Conservation (phyloP, 1,140 invertebrate genomes). For the Hesperophylax magnus region DNA sequence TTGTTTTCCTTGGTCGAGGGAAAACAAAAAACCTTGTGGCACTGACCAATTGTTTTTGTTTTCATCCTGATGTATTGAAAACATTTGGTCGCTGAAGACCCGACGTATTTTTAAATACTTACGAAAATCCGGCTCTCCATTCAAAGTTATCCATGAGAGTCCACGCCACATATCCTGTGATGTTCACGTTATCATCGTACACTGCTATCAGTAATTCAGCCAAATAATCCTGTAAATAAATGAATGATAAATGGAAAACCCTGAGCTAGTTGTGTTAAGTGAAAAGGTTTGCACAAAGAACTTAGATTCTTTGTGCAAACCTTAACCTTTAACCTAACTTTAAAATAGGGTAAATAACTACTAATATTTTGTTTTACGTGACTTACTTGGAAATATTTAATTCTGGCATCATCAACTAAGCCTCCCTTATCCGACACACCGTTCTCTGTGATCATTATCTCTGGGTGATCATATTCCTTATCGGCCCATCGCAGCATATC, state of each 20-base stretch:
- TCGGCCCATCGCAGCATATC: constrained; percentile 74
- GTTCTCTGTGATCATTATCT: constrained; percentile 78
- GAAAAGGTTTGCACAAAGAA: too few relatives aligned
- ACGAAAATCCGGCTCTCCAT: constrained; percentile 78
- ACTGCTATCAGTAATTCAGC: constrained; percentile 73
- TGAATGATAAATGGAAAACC: background rate
- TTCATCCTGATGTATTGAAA: too few relatives aligned
- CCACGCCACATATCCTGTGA: constrained; percentile 82
- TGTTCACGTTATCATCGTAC: constrained; percentile 76
- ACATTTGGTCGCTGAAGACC: too few relatives aligned
- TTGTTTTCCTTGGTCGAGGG: too few relatives aligned
- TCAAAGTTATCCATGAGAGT: constrained; percentile 86
- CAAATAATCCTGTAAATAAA: constrained; percentile 70
- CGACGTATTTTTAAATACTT: constrained; percentile 58
- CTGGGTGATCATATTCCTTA: constrained; percentile 72
- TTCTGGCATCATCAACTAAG: constrained; percentile 66
- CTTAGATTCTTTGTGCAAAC: too few relatives aligned
- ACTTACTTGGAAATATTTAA: constrained; percentile 72
- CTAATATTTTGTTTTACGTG: too few relatives aligned
- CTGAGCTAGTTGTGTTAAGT: too few relatives aligned
- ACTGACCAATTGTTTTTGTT: too few relatives aligned
- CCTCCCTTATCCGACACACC: constrained; percentile 70
- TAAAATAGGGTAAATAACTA: too few relatives aligned
- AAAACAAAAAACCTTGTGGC: too few relatives aligned
- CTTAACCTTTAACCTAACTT: too few relatives aligned